Evolutionary conservation across 2,797 vertebrate species (phyloP), one percentile per base, ranked within the genome.

Genomic region (Salarias fasciatus): DNA sequence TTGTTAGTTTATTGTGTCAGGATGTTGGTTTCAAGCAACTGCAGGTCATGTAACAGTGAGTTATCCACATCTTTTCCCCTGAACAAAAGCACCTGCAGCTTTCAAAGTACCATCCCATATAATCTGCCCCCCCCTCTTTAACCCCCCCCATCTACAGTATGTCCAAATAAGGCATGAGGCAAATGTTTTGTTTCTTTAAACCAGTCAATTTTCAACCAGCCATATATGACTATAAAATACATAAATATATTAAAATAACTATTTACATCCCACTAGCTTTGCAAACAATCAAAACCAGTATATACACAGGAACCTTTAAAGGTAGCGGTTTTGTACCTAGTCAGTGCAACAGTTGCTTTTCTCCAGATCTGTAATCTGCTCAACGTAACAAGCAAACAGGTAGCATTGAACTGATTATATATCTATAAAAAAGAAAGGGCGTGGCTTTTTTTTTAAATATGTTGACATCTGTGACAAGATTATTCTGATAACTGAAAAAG

Each of bases 171-270:
- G 77, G 86, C 84, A 86, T 66, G 77, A 88, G 76, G 84, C 83
- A 86, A 76, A 62, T 1, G 11, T 59, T 69, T 83, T 60, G 75
- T 83, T 82, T 35, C 33, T 65, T 86, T 52, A 11, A 86, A 78
- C 68, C 72, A 79, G 38, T 72, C 49, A 56, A 67, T 30, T 72
- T 85, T 63, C 48, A 75, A 82, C 75, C 72, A 84, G 71, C 67
- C 45, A 67, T 36, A 41, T 51, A 76, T 65, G 72, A 83, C 82
- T 86, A 82, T 68, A 91, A 91, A 93, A 90, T 80, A 86, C 86
- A 91, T 85, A 88, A 90, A 90, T 86, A 89, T 84, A 74, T 80
- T 85, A 89, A 92, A 89, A 91, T 82, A 77, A 83, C 63, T 78
- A 90, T 90, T 86, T 91, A 91, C 88, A 92, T 83, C 69, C 60